Evolutionary conservation across 2,797 vertebrate species (phyloP), one percentile per base, ranked within the genome.

Genomic region (Sitta carolinensis): DNA sequence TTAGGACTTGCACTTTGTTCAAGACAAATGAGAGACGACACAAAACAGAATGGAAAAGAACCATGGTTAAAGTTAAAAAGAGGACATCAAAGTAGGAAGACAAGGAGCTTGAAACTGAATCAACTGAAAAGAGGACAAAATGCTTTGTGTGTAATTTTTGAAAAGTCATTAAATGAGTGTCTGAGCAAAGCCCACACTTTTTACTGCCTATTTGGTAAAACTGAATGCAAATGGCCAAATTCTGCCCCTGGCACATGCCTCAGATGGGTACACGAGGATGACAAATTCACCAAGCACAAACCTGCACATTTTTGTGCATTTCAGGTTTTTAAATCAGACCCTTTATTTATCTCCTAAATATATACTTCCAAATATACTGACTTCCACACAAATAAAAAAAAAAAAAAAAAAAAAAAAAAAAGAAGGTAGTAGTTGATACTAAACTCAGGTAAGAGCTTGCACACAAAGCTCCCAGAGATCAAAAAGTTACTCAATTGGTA

Each of bases 11-110:
- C 67, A 86, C 72, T 95, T 97, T 95, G 89, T 92, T 94, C 63
- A 36, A 88, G 79, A 87, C 82, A 94, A 90, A 95, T 84, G 88
- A 87, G 84, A 77, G 85, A 91, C 84, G 94, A 93, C 94, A 89
- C 76, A 96, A 95, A 97, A 87, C 91, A 95, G 91, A 95, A 87
- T 58, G 87, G 87, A 82, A 96, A 70, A 93, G 76, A 94, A 77
- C 50, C 66, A 86, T 88, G 90, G 93, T 82, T 80, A 40, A 95
- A 95, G 70, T 90, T 95, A 82, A 91, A 95, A 95, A 84, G 90
- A 79, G 25, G 58, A 96, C 94, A 94, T 95, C 79, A 93, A 91
- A 96, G 92, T 78, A 55, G 70, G 59, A 76, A 88, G 83, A 68
- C 70, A 76, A 90, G 59, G 57, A 86, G 64, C 57, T 92, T 93